Evolutionary conservation across 2,888 invertebrate species (phyloP), one percentile per base, ranked within the genome.

Genomic region (Eupeodes luniger): DNA sequence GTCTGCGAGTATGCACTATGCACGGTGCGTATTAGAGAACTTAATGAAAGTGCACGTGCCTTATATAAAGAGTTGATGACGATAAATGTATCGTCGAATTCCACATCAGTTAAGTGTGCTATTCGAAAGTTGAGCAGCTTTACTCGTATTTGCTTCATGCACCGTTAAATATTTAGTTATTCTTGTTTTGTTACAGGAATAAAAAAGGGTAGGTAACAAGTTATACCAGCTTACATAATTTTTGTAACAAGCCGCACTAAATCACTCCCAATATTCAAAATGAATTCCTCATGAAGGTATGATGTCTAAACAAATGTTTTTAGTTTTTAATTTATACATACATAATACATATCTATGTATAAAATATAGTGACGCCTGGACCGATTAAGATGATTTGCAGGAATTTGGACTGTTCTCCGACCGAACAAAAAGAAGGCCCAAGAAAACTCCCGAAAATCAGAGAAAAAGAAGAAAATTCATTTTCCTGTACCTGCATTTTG

Each of bases 41-140:
- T 83, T 69, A 75, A 61, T 81, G 53, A 64, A 27, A 62, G 80
- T 55, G 80, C 87, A 87, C 87, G 87, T 87, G 87, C 57, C 83
- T 76, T 72, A 80, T 80, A 69, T 80, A 40, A 40, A 80, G 75
- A 83, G 53, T 7, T 53, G 19, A 11, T 27, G 27, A 27, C 47
- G 75, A 76, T 79, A 79, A 79, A 82, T 72, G 44, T 64, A 4
- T 47, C 27, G 27, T 27, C 27, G 72, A 72, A 57, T 82, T 62
- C 70, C 62, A 64, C 78, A 75, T 44, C 55, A 76, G 47, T 27
- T 49, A 76, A 83, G 79, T 72, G 83, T 83, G 80, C 75, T 59
- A 57, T 14, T 44, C 67, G 57, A 69, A 79, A 69, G 79, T 59
- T 67, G 79, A 70, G 51, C 44, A 5, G 3, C 5, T 16, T n/a